Evolutionary conservation across 53 echinoderm and acorn worm genomes (phyloP).

Genomic region (Antedon mediterranea): DNA sequence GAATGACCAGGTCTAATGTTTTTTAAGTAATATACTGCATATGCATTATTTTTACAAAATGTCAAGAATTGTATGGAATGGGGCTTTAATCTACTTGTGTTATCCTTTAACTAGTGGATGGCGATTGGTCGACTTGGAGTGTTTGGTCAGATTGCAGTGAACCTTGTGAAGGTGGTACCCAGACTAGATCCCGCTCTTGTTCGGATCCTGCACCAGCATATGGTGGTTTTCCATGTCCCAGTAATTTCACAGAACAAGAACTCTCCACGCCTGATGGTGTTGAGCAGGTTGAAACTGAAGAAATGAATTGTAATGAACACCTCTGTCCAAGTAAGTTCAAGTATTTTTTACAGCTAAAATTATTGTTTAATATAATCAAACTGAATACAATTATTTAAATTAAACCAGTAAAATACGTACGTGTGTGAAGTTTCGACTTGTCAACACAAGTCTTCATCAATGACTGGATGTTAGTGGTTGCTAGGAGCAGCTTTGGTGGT

Average conservation of each 20-base stretch:
- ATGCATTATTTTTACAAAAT: no score
- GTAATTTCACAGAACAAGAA: slow-evolving; percentile 25
- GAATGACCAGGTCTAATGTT: no score
- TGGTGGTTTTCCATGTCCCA: slow-evolving; percentile 35
- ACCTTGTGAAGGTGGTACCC: slow-evolving; percentile 35
- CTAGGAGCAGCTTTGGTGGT: no score
- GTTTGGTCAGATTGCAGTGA: slow-evolving; percentile 45
- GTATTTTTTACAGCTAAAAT: neutral
- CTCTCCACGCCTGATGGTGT: neutral
- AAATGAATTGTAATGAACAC: slow-evolving; percentile 33
- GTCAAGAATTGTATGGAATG: no score
- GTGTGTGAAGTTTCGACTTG: no score
- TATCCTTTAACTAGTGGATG: slow-evolving; percentile 59
- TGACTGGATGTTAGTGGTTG: no score
- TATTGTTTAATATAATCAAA: neutral
- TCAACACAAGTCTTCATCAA: no score
- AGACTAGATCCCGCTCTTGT: slow-evolving; percentile 43
- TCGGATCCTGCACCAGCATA: slow-evolving; percentile 45
- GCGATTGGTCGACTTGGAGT: slow-evolving; percentile 47
- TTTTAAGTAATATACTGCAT: no score
- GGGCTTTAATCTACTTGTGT: no score
- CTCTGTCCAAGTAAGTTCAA: slow-evolving; percentile 44
- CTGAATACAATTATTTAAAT: neutral
- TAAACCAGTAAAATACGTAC: no score
- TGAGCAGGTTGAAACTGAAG: slow-evolving; percentile 9